A percentile compares a stretch with the other conserved stretches of the same genome.
Evolutionary conservation across 92 coral and sea anemone species (phyloP).

Genomic region (Porites lobata): DNA sequence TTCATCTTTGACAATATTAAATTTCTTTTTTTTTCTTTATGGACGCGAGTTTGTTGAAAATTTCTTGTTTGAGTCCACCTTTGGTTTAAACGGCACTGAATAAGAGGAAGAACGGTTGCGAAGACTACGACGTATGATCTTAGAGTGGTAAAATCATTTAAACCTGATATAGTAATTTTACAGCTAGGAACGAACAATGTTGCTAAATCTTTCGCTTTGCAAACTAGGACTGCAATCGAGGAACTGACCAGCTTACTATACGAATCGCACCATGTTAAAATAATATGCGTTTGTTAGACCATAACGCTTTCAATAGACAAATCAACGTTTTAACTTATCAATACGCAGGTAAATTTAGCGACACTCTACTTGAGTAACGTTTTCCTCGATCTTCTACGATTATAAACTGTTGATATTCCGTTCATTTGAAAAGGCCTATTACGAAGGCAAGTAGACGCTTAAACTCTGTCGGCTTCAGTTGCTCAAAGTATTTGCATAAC

Average conservation of each 20-base stretch:
- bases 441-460: too few relatives aligned
- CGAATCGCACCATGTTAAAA: not conserved
- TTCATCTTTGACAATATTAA: not conserved
- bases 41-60: not conserved
- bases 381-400: too few relatives aligned
- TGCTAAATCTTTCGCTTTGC: not conserved
- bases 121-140: not conserved
- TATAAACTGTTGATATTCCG: too few relatives aligned
- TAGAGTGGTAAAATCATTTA: not conserved
- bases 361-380: too few relatives aligned
- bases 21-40: too few relatives aligned
- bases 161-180: not conserved
- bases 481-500: too few relatives aligned
- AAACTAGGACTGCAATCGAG: not conserved
- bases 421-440: too few relatives aligned
- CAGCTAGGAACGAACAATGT: not conserved
- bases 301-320: not conserved
- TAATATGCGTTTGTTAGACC: slow-evolving; percentile 2
- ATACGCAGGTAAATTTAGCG: too few relatives aligned
- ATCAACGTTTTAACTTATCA: not conserved
- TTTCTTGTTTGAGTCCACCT: not conserved
- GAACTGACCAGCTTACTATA: not conserved
- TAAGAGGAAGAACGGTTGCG: not conserved
- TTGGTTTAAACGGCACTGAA: not conserved
- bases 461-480: too few relatives aligned